Evolutionary conservation across 23 tunicate genomes (phyloP), one percentile per base, ranked within the genome.

Genomic region (Diplosoma virens): DNA sequence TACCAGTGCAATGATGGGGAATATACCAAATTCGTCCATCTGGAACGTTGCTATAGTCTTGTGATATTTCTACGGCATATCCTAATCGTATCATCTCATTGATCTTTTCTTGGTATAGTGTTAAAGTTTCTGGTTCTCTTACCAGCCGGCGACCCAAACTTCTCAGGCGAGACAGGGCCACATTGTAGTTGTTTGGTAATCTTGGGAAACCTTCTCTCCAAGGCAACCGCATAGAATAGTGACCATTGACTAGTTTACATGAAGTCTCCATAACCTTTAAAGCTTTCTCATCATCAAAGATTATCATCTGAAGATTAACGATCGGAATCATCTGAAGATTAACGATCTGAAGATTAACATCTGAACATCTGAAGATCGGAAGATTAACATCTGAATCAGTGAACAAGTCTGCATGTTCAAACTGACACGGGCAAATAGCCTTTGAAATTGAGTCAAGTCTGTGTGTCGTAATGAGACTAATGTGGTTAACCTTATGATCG

Each of bases 1-100:
- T 25, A 0, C 83, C 83, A 0, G 68, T 66, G 52, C 65, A 66
- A 46, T 47, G 75, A 32, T 79, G 83, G 17, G 71, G 81, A n/a
- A 74, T 74, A 55, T 74, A 74, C 79, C 63, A 74, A 25, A 54
- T 24, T 7, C 37, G 35, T 18, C 29, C 59, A n/a, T 20, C 25
- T 0, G 0, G 7, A 25, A 9, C 26, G 11, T 26, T 27, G 3
- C 9, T 6, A 27, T 18, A 4, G 36, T 29, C 20, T 31, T 0
- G 0, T 0, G 32, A 9, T 5, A 69, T 17, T 23, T 34, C 29
- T 23, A 14, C 4, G 25, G 75, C 75, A 69, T 69, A 26, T 20
- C 54, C 69, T 2, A 3, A 36, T 6, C 11, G 20, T 3, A 36
- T 7, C 28, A 28, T 20, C 17, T 58, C 81, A 14, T 76, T 23